Percentiles rank a stretch among this genome's conserved stretches.
phyloP scores from a whole-genome alignment of 2,797 vertebrate species.

The Labroides dimidiatus region DNA sequence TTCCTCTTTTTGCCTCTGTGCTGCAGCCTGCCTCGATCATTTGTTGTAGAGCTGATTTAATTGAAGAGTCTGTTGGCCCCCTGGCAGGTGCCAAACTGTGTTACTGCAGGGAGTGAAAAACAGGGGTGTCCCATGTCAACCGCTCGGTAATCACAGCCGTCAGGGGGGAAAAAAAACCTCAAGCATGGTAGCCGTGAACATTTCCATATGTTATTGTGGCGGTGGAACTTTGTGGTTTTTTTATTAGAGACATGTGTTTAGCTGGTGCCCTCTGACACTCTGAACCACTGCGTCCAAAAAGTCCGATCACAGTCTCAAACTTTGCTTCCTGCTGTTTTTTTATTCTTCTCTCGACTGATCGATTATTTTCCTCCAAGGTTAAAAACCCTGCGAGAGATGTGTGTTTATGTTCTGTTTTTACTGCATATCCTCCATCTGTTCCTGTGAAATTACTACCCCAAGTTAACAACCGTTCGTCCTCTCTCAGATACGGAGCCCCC shows the following conservation, averaged over 20 bases:
- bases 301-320: constrained; percentile 19
- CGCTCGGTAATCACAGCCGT: constrained; percentile 69
- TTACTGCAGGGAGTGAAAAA: constrained; percentile 55
- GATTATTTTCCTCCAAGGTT: background rate
- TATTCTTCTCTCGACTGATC: background rate
- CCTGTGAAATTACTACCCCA: background rate
- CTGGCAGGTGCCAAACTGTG: constrained; percentile 67
- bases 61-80: constrained; percentile 8
- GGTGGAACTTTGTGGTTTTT: constrained; percentile 68
- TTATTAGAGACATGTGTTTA: constrained; percentile 78
- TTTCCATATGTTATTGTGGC: constrained; percentile 79
- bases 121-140: constrained; percentile 67
- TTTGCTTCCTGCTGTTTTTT: background rate
- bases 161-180: constrained; percentile 58
- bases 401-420: constrained; percentile 14
- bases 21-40: constrained; percentile 24
- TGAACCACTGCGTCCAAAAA: constrained; percentile 27
- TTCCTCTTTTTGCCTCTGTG: background rate
- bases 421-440: background rate
- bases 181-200: constrained; percentile 76
- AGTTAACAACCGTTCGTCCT: constrained; percentile 1
- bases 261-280: constrained; percentile 63
- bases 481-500: constrained; percentile 91
- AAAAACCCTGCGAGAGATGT: background rate
- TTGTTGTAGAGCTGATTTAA: constrained; percentile 27